Evolutionary conservation across 2,797 vertebrate species (phyloP), one percentile per base, ranked within the genome.

Genomic region (Halcyon leucocephala): DNA sequence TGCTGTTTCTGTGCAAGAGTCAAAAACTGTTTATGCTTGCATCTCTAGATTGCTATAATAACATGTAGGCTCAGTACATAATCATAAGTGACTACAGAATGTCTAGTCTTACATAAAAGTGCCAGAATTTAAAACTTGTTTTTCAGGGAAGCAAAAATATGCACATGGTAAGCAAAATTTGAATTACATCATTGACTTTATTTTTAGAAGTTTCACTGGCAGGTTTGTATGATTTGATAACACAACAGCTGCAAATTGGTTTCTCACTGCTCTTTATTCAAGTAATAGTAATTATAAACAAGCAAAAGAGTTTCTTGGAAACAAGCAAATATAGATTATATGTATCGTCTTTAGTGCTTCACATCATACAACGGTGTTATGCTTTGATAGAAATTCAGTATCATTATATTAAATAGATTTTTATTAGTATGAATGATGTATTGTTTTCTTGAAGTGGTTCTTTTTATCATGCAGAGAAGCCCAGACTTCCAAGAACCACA

Each of bases 361-460:
- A 44, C 12, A 41, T 61, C 20, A 25, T 60, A 44, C 35, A 91
- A 62, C 13, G 8, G 29, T 57, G 33, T 62, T 92, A 82, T 15
- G 31, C 62, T 70, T 81, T 82, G 67, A 44, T 60, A 66, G 9
- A 18, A 78, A 79, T 55, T 91, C 33, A 80, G 46, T 62, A 46
- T 62, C 16, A 24, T 71, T 69, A 35, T 31, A 39, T 48, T 64
- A 42, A 84, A 79, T 54, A 74, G 29, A 65, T 70, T 92, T 87
- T 62, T 91, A 28, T 67, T 87, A 60, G 19, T 13, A 81, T 86
- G 58, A 94, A 49, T 94, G 42, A 41, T 8, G 17, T 79, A 54
- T 95, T 95, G 86, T 94, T 94, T 94, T 97, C 35, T 84, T 83
- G 54, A 72, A 67, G 60, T 46, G 12, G 7, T 58, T 82, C 29